Evolutionary conservation across 2,797 vertebrate genomes (phyloP), one percentile per base, ranked within the genome.

Genomic region (Argya squamiceps): DNA sequence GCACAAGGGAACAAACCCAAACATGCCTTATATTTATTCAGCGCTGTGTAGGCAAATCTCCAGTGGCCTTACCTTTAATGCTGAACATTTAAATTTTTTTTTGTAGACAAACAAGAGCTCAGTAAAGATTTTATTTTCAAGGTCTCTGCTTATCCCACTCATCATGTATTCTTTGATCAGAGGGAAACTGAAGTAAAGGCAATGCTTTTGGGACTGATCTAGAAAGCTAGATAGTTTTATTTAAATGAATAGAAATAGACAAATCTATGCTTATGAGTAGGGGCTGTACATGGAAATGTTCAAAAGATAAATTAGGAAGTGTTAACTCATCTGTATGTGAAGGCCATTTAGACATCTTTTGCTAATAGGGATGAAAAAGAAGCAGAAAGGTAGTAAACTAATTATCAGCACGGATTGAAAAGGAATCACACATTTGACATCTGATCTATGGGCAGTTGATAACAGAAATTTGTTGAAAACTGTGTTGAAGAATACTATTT

Each of bases 61-160:
- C 78, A 77, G 29, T 88, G 91, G 73, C 21, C 82, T 60, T 89
- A 64, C 81, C 81, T 96, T 96, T 94, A 77, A 91, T 82, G 75
- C 39, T 83, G 71, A 94, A 70, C 49, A n/a, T 47, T 87, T 82
- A 46, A 10, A 2, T 39, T 88, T 62, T 82, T 79, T 87, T 76
- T 90, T 75, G 44, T 91, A 92, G 88, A 81, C 88, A 93, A 97
- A 91, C 44, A 84, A 87, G 52, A 82, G 58, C 34, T 89, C 37
- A 82, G 92, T 88, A 84, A 79, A 80, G 77, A 41, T 46, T 92
- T 46, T 89, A 3, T 94, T 95, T 92, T 82, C 77, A 91, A 87
- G 67, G 47, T 56, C 74, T 86, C 76, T 84, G 37, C 67, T 83
- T 86, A 88, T 77, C 81, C 79, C 58, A 93, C 46, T 87, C 89